phyloP scores from a whole-genome alignment of 2,113 vertebrate genomes.

The Microcebus jonahi region DNA sequence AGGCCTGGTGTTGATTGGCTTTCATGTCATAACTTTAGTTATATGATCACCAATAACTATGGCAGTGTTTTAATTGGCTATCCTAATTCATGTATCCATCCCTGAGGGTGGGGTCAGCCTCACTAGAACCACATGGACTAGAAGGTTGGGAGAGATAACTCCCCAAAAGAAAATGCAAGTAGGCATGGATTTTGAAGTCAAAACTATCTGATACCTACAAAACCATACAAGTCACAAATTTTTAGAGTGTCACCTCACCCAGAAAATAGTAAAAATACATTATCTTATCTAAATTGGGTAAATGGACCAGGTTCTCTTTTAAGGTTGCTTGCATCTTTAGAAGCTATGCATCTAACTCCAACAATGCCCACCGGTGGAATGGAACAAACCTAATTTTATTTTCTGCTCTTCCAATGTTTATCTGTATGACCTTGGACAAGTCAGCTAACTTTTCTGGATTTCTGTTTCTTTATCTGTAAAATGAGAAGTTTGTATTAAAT shows the following conservation, averaged over 20 bases:
- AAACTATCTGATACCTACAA: not conserved
- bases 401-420: not conserved
- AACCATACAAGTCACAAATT: not conserved
- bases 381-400: not conserved
- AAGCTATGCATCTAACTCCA: not conserved
- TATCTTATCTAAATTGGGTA: not conserved
- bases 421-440: not conserved
- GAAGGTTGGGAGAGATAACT: no score
- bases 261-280: not conserved
- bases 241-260: not conserved
- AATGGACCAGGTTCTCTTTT: not conserved
- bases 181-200: not conserved
- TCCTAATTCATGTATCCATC: no score
- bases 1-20: no score
- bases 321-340: not conserved
- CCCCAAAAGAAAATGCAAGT: not conserved
- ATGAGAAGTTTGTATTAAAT: not conserved
- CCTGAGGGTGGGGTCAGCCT: no score
- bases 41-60: no score
- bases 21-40: no score
- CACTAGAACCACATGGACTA: no score
- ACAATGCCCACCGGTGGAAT: not conserved
- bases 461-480: slow-evolving; percentile 16
- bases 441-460: not conserved
- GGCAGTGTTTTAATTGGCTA: no score